Evolutionary conservation across 2,888 invertebrate genomes (phyloP).

Genomic region (Macrosoma leucophasiata): DNA sequence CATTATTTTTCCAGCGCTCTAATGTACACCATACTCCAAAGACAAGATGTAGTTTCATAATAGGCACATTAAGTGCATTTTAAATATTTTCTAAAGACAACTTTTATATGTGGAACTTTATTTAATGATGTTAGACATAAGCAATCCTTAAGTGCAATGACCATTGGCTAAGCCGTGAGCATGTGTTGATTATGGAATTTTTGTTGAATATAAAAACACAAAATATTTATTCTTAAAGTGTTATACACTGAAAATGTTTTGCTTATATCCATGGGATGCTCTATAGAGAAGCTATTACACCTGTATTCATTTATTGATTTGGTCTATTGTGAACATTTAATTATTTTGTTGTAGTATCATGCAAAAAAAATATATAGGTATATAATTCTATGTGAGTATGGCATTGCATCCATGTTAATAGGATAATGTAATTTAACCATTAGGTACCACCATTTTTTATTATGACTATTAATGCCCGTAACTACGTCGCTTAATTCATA

Average conservation of each 20-base stretch:
- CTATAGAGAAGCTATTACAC: constrained; percentile 19
- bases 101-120: constrained; percentile 36
- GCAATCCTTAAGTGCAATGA: constrained; percentile 63
- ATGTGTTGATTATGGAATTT: constrained; percentile 54
- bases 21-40: constrained; percentile 49
- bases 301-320: constrained; percentile 4
- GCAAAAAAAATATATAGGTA: constrained; percentile 2
- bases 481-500: no score
- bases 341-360: constrained; percentile 1
- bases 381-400: not conserved
- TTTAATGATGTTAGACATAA: constrained; percentile 42
- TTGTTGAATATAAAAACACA: constrained; percentile 44
- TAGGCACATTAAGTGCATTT: constrained; percentile 36
- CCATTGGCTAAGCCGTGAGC: constrained; percentile 63
- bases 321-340: no score
- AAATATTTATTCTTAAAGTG: constrained; percentile 57
- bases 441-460: no score
- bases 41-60: constrained; percentile 34
- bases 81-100: constrained; percentile 42
- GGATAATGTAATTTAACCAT: not conserved
- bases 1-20: constrained; percentile 43
- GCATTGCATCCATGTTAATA: not conserved
- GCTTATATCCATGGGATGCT: constrained; percentile 47
- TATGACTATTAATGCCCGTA: no score
- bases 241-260: constrained; percentile 58